These are phyloP conservation scores for Drosophila miranda DNA, from an alignment of 1,140 invertebrate genomes.

Conservation along the genomic window DNA sequence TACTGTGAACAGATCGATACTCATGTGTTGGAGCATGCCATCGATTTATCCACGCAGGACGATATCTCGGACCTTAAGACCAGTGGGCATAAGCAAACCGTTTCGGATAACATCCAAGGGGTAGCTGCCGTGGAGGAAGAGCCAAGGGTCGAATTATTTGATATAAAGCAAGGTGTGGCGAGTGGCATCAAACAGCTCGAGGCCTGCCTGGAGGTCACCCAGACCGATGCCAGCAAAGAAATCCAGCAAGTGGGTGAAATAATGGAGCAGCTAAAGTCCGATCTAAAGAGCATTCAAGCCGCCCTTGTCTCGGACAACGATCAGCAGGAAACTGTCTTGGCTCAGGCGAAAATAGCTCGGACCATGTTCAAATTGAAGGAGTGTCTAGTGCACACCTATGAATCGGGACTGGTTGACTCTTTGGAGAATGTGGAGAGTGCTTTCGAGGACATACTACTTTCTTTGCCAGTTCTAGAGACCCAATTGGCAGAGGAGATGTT, in stretches of 20 bases:
- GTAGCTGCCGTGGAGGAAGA: constrained; percentile 17
- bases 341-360: constrained; percentile 64
- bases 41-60: constrained; percentile 68
- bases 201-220: constrained; percentile 57
- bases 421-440: constrained; percentile 74
- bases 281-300: constrained; percentile 65
- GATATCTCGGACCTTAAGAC: constrained; percentile 74
- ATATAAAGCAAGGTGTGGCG: constrained; percentile 67
- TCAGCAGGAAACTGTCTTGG: constrained; percentile 59
- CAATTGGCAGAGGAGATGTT: constrained; percentile 76
- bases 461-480: constrained; percentile 62
- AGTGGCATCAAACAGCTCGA: constrained; percentile 75
- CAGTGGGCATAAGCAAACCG: constrained; percentile 78
- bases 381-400: constrained; percentile 78
- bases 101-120: constrained; percentile 76
- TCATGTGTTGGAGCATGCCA: constrained; percentile 59
- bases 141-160: constrained; percentile 43
- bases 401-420: constrained; percentile 68
- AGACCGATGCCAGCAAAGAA: constrained; percentile 43
- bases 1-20: constrained; percentile 66
- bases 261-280: constrained; percentile 67
- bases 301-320: constrained; percentile 41
- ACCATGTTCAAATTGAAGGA: constrained; percentile 79
- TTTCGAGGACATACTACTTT: constrained; percentile 74
- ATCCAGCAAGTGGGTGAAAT: constrained; percentile 56